phyloP scores from a whole-genome alignment of 2,888 invertebrate species.

The Pimpla rufipes region DNA sequence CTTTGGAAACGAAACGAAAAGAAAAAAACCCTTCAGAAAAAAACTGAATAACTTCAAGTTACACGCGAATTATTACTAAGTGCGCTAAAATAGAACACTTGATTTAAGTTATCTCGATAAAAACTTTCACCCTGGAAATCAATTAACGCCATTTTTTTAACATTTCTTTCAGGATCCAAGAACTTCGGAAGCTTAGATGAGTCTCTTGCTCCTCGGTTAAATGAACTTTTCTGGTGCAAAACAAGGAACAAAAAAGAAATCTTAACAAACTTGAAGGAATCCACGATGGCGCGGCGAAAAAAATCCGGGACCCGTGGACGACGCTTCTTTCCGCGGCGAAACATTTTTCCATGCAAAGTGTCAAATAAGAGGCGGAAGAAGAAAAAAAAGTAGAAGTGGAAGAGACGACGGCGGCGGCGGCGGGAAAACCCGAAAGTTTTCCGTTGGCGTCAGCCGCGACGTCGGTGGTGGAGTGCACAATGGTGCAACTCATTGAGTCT shows the following conservation, averaged over 20 bases:
- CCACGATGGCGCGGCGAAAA: background rate
- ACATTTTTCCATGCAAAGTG: conserved; percentile 25
- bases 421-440: background rate
- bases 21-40: too few relatives aligned
- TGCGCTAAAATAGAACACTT: too few relatives aligned
- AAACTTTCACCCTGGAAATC: too few relatives aligned
- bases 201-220: background rate
- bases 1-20: too few relatives aligned
- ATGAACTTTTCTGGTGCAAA: too few relatives aligned
- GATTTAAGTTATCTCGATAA: too few relatives aligned
- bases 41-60: too few relatives aligned
- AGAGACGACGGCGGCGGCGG: background rate
- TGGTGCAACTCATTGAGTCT: conserved; percentile 22
- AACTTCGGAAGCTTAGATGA: background rate
- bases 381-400: background rate
- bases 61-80: too few relatives aligned
- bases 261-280: background rate
- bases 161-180: background rate
- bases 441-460: background rate
- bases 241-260: too few relatives aligned
- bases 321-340: conserved; percentile 11
- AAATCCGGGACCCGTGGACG: conserved; percentile 17
- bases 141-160: background rate
- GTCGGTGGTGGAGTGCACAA: background rate
- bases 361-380: background rate